phyloP scores from a whole-genome alignment of 2,797 vertebrate species.

The Anableps anableps region DNA sequence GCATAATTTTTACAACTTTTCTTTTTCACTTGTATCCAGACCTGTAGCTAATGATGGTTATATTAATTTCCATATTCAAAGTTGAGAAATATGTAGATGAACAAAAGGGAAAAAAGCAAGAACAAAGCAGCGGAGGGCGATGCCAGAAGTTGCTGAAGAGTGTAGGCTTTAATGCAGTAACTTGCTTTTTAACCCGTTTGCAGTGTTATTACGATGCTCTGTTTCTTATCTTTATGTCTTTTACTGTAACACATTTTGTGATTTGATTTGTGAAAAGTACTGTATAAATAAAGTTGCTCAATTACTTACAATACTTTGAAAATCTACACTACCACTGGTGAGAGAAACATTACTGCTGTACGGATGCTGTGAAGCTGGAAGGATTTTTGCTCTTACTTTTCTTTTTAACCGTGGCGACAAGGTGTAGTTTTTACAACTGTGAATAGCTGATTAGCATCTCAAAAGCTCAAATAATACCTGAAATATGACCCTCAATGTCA shows the following conservation, averaged over 20 bases:
- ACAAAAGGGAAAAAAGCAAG: neutral
- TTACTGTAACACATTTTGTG: neutral
- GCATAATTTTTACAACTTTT: neutral
- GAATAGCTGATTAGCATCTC: too few relatives aligned
- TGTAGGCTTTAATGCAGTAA: neutral
- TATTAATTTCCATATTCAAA: neutral
- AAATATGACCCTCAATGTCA: too few relatives aligned
- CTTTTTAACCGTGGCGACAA: too few relatives aligned
- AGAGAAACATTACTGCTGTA: too few relatives aligned
- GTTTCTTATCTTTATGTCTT: neutral
- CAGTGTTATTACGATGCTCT: too few relatives aligned
- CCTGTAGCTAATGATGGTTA: neutral
- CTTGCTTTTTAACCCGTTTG: neutral
- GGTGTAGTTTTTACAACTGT: too few relatives aligned
- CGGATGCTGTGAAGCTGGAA: too few relatives aligned
- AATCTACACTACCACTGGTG: too few relatives aligned
- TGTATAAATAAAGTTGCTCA: neutral
- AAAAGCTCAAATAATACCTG: too few relatives aligned
- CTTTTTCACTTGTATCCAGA: neutral
- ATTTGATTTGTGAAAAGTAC: neutral
- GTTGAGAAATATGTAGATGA: neutral
- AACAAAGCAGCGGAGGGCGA: neutral
- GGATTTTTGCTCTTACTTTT: too few relatives aligned
- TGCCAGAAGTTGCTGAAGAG: neutral
- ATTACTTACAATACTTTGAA: neutral